These are phyloP conservation scores for Sebastes nivosus DNA, from an alignment of 2,797 vertebrate genomes.

Conservation along the genomic window DNA sequence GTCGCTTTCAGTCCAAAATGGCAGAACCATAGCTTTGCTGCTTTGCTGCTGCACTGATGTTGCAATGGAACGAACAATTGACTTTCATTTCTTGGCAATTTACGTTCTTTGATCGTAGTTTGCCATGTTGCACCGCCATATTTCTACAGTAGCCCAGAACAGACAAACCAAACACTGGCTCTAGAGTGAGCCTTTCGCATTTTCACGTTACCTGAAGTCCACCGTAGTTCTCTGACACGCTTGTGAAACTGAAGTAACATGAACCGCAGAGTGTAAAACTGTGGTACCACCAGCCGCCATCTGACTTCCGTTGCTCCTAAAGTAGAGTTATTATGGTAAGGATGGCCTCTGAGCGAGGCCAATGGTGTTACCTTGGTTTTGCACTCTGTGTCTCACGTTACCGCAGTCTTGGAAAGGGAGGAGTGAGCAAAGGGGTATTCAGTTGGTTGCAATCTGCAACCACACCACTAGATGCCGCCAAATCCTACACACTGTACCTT, in stretches of 20 bases:
- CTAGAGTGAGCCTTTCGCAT: background rate
- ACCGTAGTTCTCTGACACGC: background rate
- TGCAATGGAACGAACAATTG: background rate
- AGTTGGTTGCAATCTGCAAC: background rate
- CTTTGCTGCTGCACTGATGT: background rate
- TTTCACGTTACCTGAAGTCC: background rate
- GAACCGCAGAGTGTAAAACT: background rate
- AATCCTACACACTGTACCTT: background rate
- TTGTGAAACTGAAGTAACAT: background rate
- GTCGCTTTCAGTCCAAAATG: background rate
- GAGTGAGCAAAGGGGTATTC: background rate
- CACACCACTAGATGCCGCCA: background rate
- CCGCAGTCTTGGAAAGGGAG: background rate
- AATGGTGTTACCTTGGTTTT: rapidly evolving
- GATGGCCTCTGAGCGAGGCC: background rate
- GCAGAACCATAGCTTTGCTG: background rate
- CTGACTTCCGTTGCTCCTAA: background rate
- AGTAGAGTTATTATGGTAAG: background rate
- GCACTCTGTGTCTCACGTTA: background rate
- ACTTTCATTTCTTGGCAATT: background rate
- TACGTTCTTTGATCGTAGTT: background rate
- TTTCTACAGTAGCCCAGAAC: background rate
- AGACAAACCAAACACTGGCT: background rate
- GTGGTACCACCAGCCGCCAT: background rate
- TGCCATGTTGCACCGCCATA: too few relatives aligned